Conservation (phyloP, 37 sponge, comb jelly and placozoan genomes). For the Hexactinellida sp. region DNA sequence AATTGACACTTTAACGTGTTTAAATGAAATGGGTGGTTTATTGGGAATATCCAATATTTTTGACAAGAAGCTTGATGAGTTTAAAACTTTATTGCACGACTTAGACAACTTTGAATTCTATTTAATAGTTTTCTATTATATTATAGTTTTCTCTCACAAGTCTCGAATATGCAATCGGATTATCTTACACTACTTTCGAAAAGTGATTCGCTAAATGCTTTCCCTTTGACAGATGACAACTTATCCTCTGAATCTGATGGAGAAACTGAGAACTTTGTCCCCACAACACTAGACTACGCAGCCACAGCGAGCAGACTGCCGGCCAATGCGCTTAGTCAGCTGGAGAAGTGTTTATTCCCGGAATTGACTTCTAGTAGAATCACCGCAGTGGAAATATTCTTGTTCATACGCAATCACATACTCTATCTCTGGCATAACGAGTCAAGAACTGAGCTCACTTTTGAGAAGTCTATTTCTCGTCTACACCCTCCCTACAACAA, state of each 20-base stretch:
- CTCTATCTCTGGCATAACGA: slow-evolving; percentile 23
- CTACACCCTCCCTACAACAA: slow-evolving; percentile 13
- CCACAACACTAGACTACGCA: slow-evolving; percentile 53
- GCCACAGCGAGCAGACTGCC: slow-evolving; percentile 81
- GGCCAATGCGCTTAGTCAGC: slow-evolving; percentile 63
- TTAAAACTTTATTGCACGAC: too few species aligned
- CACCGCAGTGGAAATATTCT: slow-evolving; percentile 53
- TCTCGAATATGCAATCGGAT: neutral
- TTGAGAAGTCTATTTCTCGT: neutral
- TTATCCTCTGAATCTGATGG: slow-evolving; percentile 60
- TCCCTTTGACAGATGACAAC: slow-evolving; percentile 48
- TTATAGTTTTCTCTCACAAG: too few species aligned
- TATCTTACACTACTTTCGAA: neutral
- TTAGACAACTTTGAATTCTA: too few species aligned
- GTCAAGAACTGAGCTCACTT: neutral
- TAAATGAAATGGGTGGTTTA: too few species aligned
- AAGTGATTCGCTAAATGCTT: neutral
- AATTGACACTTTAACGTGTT: too few species aligned
- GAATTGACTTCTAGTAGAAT: slow-evolving; percentile 56
- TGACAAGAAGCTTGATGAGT: too few species aligned
- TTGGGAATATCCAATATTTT: too few species aligned
- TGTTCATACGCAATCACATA: slow-evolving; percentile 81
- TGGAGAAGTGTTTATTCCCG: slow-evolving; percentile 68
- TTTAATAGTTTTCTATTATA: too few species aligned
- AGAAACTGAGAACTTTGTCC: slow-evolving; percentile 38